Evolutionary conservation across 2,888 invertebrate species (phyloP).

Genomic region (Patella pellucida): DNA sequence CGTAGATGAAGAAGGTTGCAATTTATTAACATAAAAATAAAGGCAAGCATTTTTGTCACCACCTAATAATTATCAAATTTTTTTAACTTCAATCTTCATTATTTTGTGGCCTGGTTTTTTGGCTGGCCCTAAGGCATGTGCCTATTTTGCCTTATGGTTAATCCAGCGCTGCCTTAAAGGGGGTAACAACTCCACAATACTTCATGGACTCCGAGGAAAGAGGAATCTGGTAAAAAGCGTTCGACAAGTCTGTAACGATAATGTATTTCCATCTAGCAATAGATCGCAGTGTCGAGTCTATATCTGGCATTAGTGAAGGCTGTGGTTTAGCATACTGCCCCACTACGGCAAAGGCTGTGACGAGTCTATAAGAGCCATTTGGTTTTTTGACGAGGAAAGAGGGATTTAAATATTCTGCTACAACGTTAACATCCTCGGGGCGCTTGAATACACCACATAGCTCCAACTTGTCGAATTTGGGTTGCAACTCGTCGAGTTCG

Average conservation of each 20-base stretch:
- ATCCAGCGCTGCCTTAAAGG: no score
- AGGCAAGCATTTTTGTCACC: no score
- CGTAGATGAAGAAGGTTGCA: no score
- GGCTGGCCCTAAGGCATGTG: no score
- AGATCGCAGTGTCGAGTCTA: constrained; percentile 31
- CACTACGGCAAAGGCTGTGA: constrained; percentile 34
- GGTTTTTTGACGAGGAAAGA: constrained; percentile 36
- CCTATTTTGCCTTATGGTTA: no score
- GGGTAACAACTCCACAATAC: constrained; percentile 46
- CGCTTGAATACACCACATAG: constrained; percentile 27
- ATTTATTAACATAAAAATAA: no score
- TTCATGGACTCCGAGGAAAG: constrained; percentile 41
- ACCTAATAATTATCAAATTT: no score
- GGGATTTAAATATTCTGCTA: constrained; percentile 40
- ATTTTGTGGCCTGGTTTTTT: no score
- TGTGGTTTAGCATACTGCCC: constrained; percentile 43
- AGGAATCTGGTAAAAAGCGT: constrained; percentile 46
- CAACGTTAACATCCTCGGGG: constrained; percentile 32
- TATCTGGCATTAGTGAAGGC: constrained; percentile 35
- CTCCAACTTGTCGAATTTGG: constrained; percentile 47
- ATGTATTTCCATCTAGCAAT: constrained; percentile 16
- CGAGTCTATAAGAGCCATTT: constrained; percentile 30
- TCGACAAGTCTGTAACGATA: no score
- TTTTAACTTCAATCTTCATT: no score
- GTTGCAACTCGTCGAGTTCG: constrained; percentile 37